phyloP scores from a whole-genome alignment of 1,140 invertebrate genomes.

The Yoshiicerus persimilis region DNA sequence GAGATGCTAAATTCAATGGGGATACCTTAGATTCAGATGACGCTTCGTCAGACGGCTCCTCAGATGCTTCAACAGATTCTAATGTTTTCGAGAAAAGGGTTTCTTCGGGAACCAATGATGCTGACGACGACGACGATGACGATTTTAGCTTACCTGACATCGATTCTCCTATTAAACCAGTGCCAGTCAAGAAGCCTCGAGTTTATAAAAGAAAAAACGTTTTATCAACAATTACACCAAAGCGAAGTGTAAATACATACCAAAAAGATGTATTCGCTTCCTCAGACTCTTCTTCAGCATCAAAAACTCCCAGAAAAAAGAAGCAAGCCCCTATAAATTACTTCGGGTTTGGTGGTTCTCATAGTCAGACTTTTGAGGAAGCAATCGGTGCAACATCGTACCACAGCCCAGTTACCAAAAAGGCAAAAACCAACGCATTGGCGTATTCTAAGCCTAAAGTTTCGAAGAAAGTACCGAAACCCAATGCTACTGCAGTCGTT shows the following conservation, averaged over 20 bases:
- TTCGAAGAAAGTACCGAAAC: neutral
- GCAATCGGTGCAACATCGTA: neutral
- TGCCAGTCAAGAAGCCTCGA: neutral
- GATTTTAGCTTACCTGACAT: slow-evolving; percentile 34
- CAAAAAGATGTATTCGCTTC: neutral
- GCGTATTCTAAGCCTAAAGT: neutral
- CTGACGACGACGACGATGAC: slow-evolving; percentile 25
- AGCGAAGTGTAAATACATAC: neutral
- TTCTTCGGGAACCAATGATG: slow-evolving; percentile 8
- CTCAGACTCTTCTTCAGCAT: neutral
- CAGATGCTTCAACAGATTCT: neutral
- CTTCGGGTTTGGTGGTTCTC: neutral
- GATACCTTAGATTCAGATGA: slow-evolving; percentile 2
- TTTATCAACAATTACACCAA: neutral
- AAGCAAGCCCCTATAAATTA: neutral
- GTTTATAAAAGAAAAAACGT: neutral
- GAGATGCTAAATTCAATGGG: slow-evolving; percentile 6
- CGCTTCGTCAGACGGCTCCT: neutral
- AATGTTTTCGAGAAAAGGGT: neutral
- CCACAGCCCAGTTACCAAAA: neutral
- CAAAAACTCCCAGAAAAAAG: neutral
- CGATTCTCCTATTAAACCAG: slow-evolving; percentile 10
- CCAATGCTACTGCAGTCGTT: neutral
- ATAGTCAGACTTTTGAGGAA: neutral
- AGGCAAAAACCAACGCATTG: neutral